Evolutionary conservation across 2,888 invertebrate genomes (phyloP), one percentile per base, ranked within the genome.

Genomic region (Galeruca laticollis): DNA sequence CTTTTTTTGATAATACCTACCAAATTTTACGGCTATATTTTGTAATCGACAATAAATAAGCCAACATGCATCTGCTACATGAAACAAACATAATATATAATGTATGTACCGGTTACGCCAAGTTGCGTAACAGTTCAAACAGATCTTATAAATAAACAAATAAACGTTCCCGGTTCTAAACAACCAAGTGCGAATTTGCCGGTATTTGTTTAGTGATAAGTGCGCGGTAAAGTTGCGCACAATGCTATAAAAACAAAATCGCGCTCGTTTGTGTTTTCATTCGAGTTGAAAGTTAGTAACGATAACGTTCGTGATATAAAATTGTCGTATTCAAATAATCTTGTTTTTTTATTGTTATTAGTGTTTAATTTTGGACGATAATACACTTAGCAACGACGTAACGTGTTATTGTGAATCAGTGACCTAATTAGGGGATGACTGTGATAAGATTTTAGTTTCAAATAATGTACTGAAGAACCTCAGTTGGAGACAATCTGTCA

Each of bases 141-240:
- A 52, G 5, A 26, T n/a, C 52, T n/a, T 11, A 5, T 52, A 52
- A 52, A 31, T 52, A 52, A 52, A 31, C 52, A 52, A 52, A 31
- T 26, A 21, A 52, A 52, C 52, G 26, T 4, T 52, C n/a, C 4
- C 13, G n/a, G 31, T 13, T 31, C 0, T 6, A 52, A 52, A 52
- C 52, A 52, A 26, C 11, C 6, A 10, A 20, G 26, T 21, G 33
- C 35, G 15, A 57, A 35, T 18, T 35, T 33, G 56, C 56, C 56
- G 56, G 56, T 33, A n/a, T 47, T 47, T 47, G 56, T 18, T 57
- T 35, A 57, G 35, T 18, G 9, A 57, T n/a, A 35, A 33, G 18
- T 57, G 56, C 56, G 56, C 56, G 18, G 11, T 35, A 57, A 18
- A 20, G 35, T 35, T 57, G 56, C 56, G 56, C 35, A 57, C 9